Evolutionary conservation across 1,140 invertebrate species (phyloP), one percentile per base, ranked within the genome.

Genomic region (Hylaeus volcanicus): DNA sequence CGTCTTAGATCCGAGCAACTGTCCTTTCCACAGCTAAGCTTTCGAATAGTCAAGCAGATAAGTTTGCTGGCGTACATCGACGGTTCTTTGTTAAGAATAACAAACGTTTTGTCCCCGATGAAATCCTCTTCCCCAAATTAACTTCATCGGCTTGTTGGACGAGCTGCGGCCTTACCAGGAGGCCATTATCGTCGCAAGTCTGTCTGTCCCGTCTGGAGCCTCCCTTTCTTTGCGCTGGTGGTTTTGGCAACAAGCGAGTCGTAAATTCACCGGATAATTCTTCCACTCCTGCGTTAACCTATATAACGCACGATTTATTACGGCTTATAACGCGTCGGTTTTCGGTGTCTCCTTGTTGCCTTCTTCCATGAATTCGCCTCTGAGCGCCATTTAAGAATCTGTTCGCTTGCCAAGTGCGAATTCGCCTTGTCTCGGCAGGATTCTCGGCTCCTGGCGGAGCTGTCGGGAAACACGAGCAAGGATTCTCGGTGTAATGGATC

Each of bases 121-220:
- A 41, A 86, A 88, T 89, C 79, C 85, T 88, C 85, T 89, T 89
- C 87, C 81, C 80, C 70, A 83, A 89, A 89, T 89, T 86, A 89
- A 87, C 87, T 83, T 86, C 65, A 75, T 86, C 79, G 63, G 26
- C 71, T 45, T 43, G 56, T 79, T 58, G n/a, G 55, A 45, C 78
- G 53, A 45, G 51, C 60, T 64, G n/a, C 60, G 37, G 55, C 53
- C 66, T 39, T 75, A 43, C 63, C 15, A 58, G 12, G 56, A 58
- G 63, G 71, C 87, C 81, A 88, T 89, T 89, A 89, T 85, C 85
- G 78, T 88, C 83, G 75, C 45, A 69, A 26, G 74, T 66, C 15
- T 45, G 14, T 61, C 80, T 68, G 26, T n/a, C 15, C 41, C 45
- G 76, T 81, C 72, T 74, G 71, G 74, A 48, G 43, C 2, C 48